Base-by-base conservation (phyloP, 2,888 invertebrate genomes). In the Pogonocherus hispidulus region DNA sequence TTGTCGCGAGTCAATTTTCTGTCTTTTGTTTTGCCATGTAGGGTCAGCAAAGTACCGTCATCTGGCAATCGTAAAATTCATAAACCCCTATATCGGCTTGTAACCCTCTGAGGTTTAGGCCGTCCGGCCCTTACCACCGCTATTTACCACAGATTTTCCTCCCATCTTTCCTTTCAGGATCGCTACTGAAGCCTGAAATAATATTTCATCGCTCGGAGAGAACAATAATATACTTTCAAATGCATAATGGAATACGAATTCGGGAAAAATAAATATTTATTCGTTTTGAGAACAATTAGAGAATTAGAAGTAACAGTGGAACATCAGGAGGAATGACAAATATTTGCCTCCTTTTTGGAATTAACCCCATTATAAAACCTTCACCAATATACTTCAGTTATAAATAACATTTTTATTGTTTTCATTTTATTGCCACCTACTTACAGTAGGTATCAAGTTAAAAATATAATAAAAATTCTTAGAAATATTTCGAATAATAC, bases 41-140 rank as follows among this genome's bases (percentile, higher is more conserved):
- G 70, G 70, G 70, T 70, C 62, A 47, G 66, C 64, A 63, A 67
- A 70, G 55, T 51, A 59, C 51, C 70, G 66, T 67, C 67, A 65
- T 67, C 55, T 62, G 71, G 60, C 51, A 55, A 41, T 60, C 71
- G 64, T 71, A 67, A 71, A 71, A 71, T 63, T 71, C 66, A 44
- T 59, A 32, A 35, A 35, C 47, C 59, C 65, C 54, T 44, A 59
- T 49, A 54, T 66, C 47, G 57, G 44, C 27, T 19, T 22, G 14
- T 14, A 62, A 22, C 62, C 62, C 62, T 62, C 51, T 14, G 47
- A 20, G 55, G 35, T 55, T 54, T 35, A 16, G 16, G 6, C 19
- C 47, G 41, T 16, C n/a, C 59, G 14, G 47, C 47, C 32, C 59
- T 37, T 49, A 22, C 62, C 49, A 32, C 35, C 22, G 20, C 32